Percentiles rank a stretch among this genome's conserved stretches.
phyloP scores from a whole-genome alignment of 1,140 invertebrate species.

The Magallana gigas region DNA sequence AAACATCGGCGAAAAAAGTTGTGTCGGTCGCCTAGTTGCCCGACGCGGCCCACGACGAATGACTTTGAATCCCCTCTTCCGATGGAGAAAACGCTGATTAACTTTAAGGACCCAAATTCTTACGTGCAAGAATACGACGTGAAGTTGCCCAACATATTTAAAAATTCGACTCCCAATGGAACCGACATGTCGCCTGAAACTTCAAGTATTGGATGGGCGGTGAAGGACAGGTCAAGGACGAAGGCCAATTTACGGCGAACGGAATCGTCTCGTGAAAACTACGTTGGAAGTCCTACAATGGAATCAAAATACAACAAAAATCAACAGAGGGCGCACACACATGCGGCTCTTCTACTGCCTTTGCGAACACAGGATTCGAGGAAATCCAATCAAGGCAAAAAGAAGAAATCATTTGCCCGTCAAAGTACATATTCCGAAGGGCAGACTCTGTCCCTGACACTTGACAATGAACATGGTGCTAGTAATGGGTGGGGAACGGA shows the following conservation, averaged over 20 bases:
- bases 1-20: conserved; percentile 40
- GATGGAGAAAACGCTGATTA: conserved; percentile 33
- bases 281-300: conserved; percentile 26
- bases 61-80: conserved; percentile 4
- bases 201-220: conserved; percentile 44
- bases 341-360: conserved; percentile 50
- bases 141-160: conserved; percentile 51
- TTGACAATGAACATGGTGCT: conserved; percentile 40
- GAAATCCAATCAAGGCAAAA: conserved; percentile 43
- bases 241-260: conserved; percentile 45
- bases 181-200: conserved; percentile 31
- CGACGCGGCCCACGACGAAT: conserved; percentile 26
- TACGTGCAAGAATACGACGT: conserved; percentile 44
- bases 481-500: conserved; percentile 45
- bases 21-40: conserved; percentile 54
- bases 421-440: conserved; percentile 34
- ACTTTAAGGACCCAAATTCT: conserved; percentile 4
- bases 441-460: background rate
- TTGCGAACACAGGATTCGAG: conserved; percentile 47
- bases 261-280: conserved; percentile 46
- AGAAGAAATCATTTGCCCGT: conserved; percentile 47
- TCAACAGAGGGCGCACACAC: conserved; percentile 49
- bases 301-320: conserved; percentile 40
- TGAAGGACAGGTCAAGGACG: conserved; percentile 32
- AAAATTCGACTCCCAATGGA: conserved; percentile 27